Evolutionary conservation across 2,797 vertebrate genomes (phyloP), one percentile per base, ranked within the genome.

Genomic region (Liasis olivaceus): DNA sequence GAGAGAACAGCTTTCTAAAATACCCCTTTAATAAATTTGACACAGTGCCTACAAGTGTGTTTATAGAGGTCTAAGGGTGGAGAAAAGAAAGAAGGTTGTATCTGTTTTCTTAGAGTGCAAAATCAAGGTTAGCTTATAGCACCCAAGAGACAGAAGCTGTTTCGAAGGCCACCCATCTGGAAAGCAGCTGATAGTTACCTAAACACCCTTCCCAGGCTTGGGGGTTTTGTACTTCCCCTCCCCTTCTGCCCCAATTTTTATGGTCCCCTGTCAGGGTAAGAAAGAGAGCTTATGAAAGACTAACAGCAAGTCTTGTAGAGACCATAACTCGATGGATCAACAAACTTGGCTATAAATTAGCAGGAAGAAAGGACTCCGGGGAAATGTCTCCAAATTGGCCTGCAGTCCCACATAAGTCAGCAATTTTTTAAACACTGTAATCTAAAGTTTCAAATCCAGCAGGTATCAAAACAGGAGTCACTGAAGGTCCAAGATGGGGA

Each of bases 131-230:
- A 93, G 92, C 97, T 95, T 97, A 96, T 93, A 91, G 93, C 93
- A 94, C 97, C 91, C 92, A n/a, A 17, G 91, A 94, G 97, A 91
- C 60, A 92, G 95, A 92, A 93, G 95, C 94, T 20, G 87, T 91
- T 72, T 95, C 90, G 97, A 97, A 96, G 96, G 95, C 97, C 97
- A 97, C 97, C 97, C 99, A 99, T 98, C 97, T 99, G 99, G 98
- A 98, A 96, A 96, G 94, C 98, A 99, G 98, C 98, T 98, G 98
- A 99, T 97, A 93, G 85, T 96, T 96, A 97, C 97, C 97, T 96
- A 97, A 97, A 95, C 31, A 89, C 87, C 81, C 95, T 72, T 62
- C 92, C 92, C 91, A 91, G 93, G 62, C 92, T 94, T 91, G 92
- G 91, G 93, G 72, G 20, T 47, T 31, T 31, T 2, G 8, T 42